Evolutionary conservation across 2,113 vertebrate genomes (phyloP).

Genomic region (Notothenia rossii): DNA sequence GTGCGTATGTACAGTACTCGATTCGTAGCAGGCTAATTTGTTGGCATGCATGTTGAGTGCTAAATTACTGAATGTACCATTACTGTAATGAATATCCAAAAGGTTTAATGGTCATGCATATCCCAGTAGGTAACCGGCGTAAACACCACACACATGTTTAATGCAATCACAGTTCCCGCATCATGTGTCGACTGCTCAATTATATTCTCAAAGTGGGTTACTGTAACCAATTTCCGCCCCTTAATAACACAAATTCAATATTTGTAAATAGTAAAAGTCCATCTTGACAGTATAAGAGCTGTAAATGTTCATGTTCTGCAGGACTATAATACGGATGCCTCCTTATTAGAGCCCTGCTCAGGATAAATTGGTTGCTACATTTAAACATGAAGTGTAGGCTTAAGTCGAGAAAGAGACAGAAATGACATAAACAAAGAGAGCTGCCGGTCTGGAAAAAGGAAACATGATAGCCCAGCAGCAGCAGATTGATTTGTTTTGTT

Average conservation of each 20-base stretch:
- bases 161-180: constrained; percentile 14
- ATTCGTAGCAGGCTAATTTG: constrained; percentile 8
- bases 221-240: constrained; percentile 21
- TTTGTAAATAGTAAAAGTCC: constrained; percentile 20
- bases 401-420: neutral
- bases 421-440: neutral
- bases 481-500: constrained; percentile 33
- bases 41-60: neutral
- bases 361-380: constrained; percentile 56
- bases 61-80: constrained; percentile 37
- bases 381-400: constrained; percentile 39
- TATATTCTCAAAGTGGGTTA: constrained; percentile 10
- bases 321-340: neutral
- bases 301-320: constrained; percentile 1
- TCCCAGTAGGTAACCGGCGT: neutral
- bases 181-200: constrained; percentile 16
- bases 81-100: constrained; percentile 21
- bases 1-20: neutral
- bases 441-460: neutral
- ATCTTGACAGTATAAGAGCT: constrained; percentile 6
- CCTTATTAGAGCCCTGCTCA: neutral
- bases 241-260: constrained; percentile 37
- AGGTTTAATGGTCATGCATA: constrained; percentile 15
- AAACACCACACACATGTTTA: neutral
- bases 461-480: constrained; percentile 32